Evolutionary conservation across 2,888 invertebrate species (phyloP), one percentile per base, ranked within the genome.

Genomic region (Lapara coniferarum): DNA sequence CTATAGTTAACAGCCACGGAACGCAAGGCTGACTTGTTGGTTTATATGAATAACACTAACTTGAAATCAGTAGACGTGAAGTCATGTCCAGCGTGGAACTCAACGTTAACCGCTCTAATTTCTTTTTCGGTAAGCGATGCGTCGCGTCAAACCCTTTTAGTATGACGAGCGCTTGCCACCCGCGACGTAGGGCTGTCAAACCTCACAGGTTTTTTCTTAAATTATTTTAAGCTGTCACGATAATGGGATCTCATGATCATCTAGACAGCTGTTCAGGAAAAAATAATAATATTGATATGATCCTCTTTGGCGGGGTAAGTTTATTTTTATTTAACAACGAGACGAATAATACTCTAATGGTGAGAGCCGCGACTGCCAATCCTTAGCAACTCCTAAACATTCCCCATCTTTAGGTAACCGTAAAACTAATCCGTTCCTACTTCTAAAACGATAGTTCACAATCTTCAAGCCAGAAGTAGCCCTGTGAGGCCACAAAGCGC

Each of bases 141-240:
- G 80, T 81, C 85, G 80, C 82, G 85, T 87, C 89, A 86, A 89
- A 89, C 87, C 89, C 88, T 89, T 89, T 90, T 89, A 90, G 84
- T 81, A 81, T 81, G 75, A 77, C 69, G 80, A 73, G 79, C 79
- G 78, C 77, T 79, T 77, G 81, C 89, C 90, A 88, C 89, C 87
- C 89, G 87, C 86, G 80, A 79, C 51, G 82, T 14, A 78, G 76
- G 79, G 78, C 69, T 82, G 81, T 73, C 82, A 75, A 75, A 70
- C 63, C 71, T 51, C 66, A 66, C 66, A 59, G 53, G 59, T 53
- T 58, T 71, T 56, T 69, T 71, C 69, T 68, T 63, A 68, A 72
- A 71, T 63, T 69, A 69, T 69, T 69, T 66, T 66, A 66, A 69
- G 66, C 69, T 69, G 69, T 69, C 69, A 57, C 53, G 66, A 69